These are phyloP conservation scores for Zaprionus nigranus DNA, from an alignment of 1,140 invertebrate species.

Conservation along the genomic window DNA sequence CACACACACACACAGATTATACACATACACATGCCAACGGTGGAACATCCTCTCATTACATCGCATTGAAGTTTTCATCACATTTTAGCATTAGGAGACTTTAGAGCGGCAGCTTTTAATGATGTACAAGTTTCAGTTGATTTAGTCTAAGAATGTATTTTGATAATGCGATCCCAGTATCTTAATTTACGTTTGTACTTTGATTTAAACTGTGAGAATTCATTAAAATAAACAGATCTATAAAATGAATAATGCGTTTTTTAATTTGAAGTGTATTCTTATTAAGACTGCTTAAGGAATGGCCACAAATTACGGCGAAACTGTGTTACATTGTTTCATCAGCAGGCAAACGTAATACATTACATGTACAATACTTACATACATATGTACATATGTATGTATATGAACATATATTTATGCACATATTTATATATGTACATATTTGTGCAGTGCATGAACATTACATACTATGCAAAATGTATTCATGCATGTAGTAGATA, in stretches of 20 bases:
- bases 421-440: too few relatives aligned
- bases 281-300: not conserved
- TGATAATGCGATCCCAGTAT: conserved; percentile 36
- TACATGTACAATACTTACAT: conserved; percentile 3
- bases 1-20: conserved; percentile 16
- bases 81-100: conserved; percentile 59
- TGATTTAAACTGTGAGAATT: conserved; percentile 60
- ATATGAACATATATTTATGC: too few relatives aligned
- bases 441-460: too few relatives aligned
- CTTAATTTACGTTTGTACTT: conserved; percentile 37
- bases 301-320: not conserved
- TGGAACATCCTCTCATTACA: conserved; percentile 38
- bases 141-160: conserved; percentile 48
- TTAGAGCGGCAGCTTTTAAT: conserved; percentile 36
- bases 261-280: not conserved
- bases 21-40: conserved; percentile 15
- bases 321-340: not conserved
- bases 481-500: too few relatives aligned
- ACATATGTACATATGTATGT: too few relatives aligned
- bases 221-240: conserved; percentile 37
- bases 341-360: not conserved
- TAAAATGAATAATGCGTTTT: not conserved
- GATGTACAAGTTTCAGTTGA: conserved; percentile 44
- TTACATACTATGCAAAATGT: too few relatives aligned
- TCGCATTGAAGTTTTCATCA: too few relatives aligned